Evolutionary conservation across 64 coral and sea anemone species (phyloP).

Genomic region (Acropora tenuis): DNA sequence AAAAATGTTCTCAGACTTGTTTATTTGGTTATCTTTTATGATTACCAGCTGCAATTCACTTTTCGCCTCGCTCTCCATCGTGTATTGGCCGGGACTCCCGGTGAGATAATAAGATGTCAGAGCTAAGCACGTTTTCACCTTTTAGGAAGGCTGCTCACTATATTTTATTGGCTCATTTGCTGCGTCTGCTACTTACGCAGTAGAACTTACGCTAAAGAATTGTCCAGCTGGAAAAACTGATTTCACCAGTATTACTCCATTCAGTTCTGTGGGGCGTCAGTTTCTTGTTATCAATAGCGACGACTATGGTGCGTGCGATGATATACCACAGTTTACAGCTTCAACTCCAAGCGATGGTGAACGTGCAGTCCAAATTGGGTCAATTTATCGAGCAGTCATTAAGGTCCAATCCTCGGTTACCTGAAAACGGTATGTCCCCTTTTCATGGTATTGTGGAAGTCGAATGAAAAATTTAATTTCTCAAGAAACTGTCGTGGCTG

Average conservation of each 20-base stretch:
- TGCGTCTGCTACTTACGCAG: neutral
- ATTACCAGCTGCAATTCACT: conserved; percentile 14
- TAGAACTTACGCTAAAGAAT: conserved; percentile 15
- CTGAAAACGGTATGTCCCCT: conserved; percentile 33
- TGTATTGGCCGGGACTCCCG: no score
- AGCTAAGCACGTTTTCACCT: no score
- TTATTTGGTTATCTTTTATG: no score
- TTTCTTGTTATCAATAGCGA: conserved; percentile 1
- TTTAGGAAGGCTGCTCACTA: neutral
- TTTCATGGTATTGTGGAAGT: no score
- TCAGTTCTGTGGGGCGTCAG: conserved; percentile 18
- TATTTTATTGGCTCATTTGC: neutral
- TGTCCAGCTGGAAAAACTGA: conserved; percentile 12
- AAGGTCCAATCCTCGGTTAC: neutral
- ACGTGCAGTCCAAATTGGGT: conserved; percentile 7
- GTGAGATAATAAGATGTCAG: no score
- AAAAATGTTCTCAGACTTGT: no score
- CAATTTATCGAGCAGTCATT: neutral
- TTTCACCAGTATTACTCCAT: neutral
- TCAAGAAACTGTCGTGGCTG: no score
- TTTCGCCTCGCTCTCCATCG: conserved; percentile 48
- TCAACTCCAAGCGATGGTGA: conserved; percentile 19
- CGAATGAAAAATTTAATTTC: no score
- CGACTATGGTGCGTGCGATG: neutral
- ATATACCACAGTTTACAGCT: neutral